phyloP scores from a whole-genome alignment of 2,888 invertebrate genomes.

The Volucella bombylans region DNA sequence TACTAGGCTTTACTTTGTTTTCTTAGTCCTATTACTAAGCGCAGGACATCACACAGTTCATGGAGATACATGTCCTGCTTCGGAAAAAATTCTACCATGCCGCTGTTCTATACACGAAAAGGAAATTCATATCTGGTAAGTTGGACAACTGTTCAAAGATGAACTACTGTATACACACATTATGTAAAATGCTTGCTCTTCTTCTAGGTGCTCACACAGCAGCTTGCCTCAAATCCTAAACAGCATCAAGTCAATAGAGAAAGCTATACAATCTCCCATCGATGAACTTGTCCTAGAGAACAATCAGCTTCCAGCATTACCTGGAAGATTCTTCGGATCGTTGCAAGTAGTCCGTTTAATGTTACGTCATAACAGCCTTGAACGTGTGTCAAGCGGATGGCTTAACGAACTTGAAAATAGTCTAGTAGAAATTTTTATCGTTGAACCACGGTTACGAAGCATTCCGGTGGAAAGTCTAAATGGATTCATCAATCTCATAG shows the following conservation, averaged over 20 bases:
- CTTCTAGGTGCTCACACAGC: slow-evolving; percentile 94
- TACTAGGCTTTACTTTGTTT: slow-evolving; percentile 6
- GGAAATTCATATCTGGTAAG: slow-evolving; percentile 93
- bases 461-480: slow-evolving; percentile 90
- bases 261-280: slow-evolving; percentile 87
- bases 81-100: slow-evolving; percentile 91
- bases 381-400: slow-evolving; percentile 91
- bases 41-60: slow-evolving; percentile 22
- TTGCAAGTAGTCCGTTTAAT: slow-evolving; percentile 90
- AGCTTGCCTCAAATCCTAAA: slow-evolving; percentile 90
- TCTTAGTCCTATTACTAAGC: slow-evolving; percentile 28
- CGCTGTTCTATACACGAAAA: slow-evolving; percentile 90
- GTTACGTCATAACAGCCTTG: slow-evolving; percentile 91
- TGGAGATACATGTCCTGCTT: slow-evolving; percentile 86
- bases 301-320: slow-evolving; percentile 92
- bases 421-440: slow-evolving; percentile 91
- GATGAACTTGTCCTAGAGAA: slow-evolving; percentile 94
- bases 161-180: background rate
- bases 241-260: slow-evolving; percentile 87
- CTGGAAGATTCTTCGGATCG: slow-evolving; percentile 90
- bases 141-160: background rate
- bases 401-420: slow-evolving; percentile 89
- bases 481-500: slow-evolving; percentile 89
- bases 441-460: slow-evolving; percentile 91
- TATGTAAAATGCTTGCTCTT: slow-evolving; percentile 16